Evolutionary conservation across 1,140 invertebrate genomes (phyloP).

Genomic region (Onthophagus taurus): DNA sequence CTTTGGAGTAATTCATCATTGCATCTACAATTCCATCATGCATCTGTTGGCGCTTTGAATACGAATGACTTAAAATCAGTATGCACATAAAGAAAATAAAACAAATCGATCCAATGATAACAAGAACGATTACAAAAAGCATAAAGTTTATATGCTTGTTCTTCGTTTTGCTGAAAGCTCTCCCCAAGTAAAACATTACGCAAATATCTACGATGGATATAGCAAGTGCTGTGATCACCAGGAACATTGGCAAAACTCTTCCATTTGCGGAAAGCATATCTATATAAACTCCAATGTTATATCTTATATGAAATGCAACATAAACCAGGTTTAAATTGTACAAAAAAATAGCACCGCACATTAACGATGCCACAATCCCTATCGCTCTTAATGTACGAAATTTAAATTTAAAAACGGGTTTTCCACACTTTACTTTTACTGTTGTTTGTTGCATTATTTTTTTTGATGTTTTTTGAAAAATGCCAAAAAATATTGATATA

Average conservation of each 20-base stretch:
- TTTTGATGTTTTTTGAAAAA: no score
- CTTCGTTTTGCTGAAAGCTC: conserved; percentile 18
- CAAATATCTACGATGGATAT: conserved; percentile 23
- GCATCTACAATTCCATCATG: conserved; percentile 30
- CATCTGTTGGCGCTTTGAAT: conserved; percentile 19
- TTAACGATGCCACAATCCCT: neutral
- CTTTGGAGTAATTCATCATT: conserved; percentile 30
- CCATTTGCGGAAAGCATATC: conserved; percentile 31
- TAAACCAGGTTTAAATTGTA: conserved; percentile 20
- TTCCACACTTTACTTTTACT: conserved; percentile 8
- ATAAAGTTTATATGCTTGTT: conserved; percentile 18
- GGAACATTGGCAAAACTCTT: conserved; percentile 21
- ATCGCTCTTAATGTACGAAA: conserved; percentile 1
- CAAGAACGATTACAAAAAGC: conserved; percentile 22
- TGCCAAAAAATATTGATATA: no score
- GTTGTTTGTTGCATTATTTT: no score
- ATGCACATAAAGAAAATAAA: conserved; percentile 21
- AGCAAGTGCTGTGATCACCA: conserved; percentile 20
- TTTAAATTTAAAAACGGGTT: conserved; percentile 7
- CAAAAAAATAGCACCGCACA: neutral
- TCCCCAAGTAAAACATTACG: conserved; percentile 18
- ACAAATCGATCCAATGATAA: conserved; percentile 16
- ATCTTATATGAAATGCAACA: conserved; percentile 22
- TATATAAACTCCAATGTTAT: conserved; percentile 27
- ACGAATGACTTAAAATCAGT: conserved; percentile 24